A percentile compares a stretch with the other conserved stretches of the same genome.
Conservation (phyloP, 2,113 vertebrate species). For the Genyomyrus donnyi region DNA sequence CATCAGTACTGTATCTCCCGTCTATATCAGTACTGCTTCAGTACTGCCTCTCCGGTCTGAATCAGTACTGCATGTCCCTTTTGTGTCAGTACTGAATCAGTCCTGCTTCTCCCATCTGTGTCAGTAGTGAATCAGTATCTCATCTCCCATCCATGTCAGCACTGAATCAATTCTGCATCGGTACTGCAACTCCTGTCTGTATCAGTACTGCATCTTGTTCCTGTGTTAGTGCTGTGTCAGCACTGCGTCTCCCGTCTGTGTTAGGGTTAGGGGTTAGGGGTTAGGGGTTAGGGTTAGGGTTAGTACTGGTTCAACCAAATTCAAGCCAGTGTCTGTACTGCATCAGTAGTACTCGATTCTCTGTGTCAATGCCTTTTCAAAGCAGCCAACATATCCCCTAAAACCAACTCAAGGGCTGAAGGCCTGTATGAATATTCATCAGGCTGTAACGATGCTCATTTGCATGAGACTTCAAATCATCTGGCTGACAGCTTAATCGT, state of each 20-base stretch:
- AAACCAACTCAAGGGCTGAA: neutral
- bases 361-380: neutral
- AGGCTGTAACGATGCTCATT: neutral
- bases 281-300: too few relatives aligned
- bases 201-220: neutral
- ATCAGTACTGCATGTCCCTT: too few relatives aligned
- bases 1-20: neutral
- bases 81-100: neutral
- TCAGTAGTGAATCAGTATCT: too few relatives aligned
- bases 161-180: neutral
- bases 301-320: neutral
- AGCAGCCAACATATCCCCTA: neutral
- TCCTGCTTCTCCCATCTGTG: too few relatives aligned
- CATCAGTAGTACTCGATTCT: neutral
- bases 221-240: neutral
- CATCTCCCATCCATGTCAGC: neutral
- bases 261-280: neutral
- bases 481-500: slow-evolving; percentile 15
- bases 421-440: slow-evolving; percentile 7
- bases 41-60: too few relatives aligned
- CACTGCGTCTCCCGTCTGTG: neutral
- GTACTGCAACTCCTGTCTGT: too few relatives aligned
- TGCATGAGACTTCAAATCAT: slow-evolving; percentile 10
- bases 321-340: neutral
- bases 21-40: neutral